These are phyloP conservation scores for Balanococcus diminutus DNA, from an alignment of 2,888 invertebrate species.

Conservation along the genomic window DNA sequence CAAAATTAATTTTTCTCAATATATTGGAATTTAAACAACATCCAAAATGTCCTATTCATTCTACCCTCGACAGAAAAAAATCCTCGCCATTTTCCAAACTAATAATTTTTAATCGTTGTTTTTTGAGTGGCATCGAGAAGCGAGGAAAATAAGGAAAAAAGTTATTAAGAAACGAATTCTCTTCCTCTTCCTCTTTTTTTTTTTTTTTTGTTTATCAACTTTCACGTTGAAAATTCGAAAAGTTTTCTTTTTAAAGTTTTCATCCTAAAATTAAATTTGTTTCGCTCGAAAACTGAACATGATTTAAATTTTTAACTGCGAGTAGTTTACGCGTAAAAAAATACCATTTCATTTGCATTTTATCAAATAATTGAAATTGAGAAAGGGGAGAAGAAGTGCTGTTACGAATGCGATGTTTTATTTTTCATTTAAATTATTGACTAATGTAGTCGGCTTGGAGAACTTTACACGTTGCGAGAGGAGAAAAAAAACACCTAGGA, in stretches of 20 bases:
- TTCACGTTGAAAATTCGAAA: not conserved
- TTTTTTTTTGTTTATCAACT: not conserved
- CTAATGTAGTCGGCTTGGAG: not conserved
- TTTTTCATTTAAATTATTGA: conserved; percentile 16
- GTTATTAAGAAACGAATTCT: not conserved
- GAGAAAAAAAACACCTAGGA: not conserved
- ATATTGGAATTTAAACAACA: too few relatives aligned
- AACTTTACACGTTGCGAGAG: not conserved
- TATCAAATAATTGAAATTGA: conserved; percentile 24
- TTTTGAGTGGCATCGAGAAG: not conserved
- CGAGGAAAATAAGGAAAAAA: not conserved
- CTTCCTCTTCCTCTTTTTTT: too few relatives aligned
- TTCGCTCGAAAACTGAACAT: conserved; percentile 22
- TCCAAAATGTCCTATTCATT: too few relatives aligned
- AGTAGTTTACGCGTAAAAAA: conserved; percentile 3
- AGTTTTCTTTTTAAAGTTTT: not conserved
- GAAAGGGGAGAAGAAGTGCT: not conserved
- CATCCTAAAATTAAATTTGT: conserved; percentile 9
- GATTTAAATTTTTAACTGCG: conserved; percentile 28
- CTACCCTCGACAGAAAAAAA: not conserved
- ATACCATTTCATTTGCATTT: conserved; percentile 17
- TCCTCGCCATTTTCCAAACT: not conserved
- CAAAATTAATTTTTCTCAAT: too few relatives aligned
- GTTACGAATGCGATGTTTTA: not conserved
- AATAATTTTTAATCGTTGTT: not conserved